Evolutionary conservation across 1,140 invertebrate species (phyloP).

Genomic region (Heliconius hermathena): DNA sequence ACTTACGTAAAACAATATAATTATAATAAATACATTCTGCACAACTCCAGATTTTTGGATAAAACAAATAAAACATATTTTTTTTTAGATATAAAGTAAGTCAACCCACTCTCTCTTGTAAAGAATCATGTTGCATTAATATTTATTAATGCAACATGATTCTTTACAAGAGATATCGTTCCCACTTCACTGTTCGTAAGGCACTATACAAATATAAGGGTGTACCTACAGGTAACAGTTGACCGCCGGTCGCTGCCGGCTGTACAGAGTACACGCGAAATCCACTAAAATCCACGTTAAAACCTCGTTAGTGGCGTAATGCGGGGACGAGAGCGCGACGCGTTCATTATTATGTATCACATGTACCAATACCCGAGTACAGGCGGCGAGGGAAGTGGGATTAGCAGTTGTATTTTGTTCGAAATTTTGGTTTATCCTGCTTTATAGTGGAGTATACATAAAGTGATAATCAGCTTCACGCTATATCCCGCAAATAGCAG

Average conservation of each 20-base stretch:
- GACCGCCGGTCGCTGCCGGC: neutral
- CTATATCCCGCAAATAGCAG: too few relatives aligned
- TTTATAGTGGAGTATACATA: too few relatives aligned
- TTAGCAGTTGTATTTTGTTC: neutral
- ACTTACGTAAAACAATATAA: too few relatives aligned
- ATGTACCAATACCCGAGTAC: neutral
- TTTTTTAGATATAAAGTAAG: too few relatives aligned
- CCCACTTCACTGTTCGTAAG: neutral
- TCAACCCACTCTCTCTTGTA: too few relatives aligned
- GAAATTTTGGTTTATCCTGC: too few relatives aligned
- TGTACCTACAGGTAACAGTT: neutral
- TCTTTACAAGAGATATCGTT: neutral
- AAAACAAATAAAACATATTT: too few relatives aligned
- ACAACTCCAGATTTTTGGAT: too few relatives aligned
- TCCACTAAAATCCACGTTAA: slow-evolving; percentile 21
- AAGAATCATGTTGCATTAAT: too few relatives aligned
- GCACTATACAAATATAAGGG: neutral
- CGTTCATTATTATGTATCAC: neutral
- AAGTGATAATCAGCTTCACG: too few relatives aligned
- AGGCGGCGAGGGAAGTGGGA: neutral
- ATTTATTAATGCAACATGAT: neutral
- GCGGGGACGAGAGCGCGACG: neutral
- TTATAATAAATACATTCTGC: too few relatives aligned
- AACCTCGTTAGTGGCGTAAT: slow-evolving; percentile 19
- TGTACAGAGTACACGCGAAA: neutral